Percentiles rank a stretch among this genome's conserved stretches.
These are phyloP conservation scores for Lasioglossum zephyrum DNA, from an alignment of 2,888 invertebrate species.

Conservation along the genomic window DNA sequence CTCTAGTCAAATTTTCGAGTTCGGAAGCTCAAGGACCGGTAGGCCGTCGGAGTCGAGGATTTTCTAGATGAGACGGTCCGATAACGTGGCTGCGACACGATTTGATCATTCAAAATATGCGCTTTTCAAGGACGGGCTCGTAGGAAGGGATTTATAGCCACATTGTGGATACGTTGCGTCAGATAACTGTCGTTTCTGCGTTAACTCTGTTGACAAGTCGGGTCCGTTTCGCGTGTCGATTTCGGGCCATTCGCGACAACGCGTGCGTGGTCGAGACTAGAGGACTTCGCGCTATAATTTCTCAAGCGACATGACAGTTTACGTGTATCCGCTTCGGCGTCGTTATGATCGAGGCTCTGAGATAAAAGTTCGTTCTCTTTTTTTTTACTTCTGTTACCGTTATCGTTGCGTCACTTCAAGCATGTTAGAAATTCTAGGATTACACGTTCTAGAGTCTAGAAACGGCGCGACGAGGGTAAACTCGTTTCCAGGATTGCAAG, in stretches of 20 bases:
- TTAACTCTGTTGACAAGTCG: background rate
- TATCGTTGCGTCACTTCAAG: background rate
- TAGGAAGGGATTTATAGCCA: constrained; percentile 16
- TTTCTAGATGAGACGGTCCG: background rate
- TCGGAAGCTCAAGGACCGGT: background rate
- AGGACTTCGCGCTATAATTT: constrained; percentile 28
- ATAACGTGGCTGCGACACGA: background rate
- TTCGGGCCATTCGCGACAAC: constrained; percentile 18
- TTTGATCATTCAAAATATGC: background rate
- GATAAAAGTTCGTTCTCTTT: background rate
- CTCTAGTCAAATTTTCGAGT: background rate
- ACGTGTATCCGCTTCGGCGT: constrained; percentile 28
- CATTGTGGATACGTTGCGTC: background rate
- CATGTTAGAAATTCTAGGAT: background rate
- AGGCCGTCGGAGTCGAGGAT: background rate
- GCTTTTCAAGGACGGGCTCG: background rate
- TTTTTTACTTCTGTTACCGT: constrained; percentile 1
- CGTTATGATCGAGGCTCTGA: background rate
- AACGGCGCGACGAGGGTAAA: background rate
- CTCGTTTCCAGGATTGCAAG: too few species aligned
- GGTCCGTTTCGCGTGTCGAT: constrained; percentile 11
- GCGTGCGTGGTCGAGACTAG: constrained; percentile 1
- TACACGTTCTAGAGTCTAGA: background rate
- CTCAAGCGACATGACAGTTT: constrained; percentile 9
- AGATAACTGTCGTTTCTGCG: background rate